phyloP scores from a whole-genome alignment of 2,797 vertebrate genomes.

The Naso thynnoides region DNA sequence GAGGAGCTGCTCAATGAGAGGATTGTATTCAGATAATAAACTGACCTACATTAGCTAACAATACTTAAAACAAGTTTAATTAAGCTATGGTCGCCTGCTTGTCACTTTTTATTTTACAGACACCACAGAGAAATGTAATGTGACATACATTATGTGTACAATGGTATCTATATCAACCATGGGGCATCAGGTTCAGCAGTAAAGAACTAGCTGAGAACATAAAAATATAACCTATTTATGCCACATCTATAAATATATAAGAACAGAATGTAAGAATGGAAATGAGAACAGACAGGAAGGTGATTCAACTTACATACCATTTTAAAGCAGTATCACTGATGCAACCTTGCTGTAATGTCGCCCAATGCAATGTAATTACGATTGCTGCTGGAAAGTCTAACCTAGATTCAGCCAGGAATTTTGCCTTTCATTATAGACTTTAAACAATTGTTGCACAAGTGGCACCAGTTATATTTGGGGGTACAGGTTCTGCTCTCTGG shows the following conservation, averaged over 20 bases:
- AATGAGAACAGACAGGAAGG: not conserved
- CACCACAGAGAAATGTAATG: not conserved
- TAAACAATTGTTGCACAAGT: constrained; percentile 33
- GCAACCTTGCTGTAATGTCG: constrained; percentile 64
- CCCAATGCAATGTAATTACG: constrained; percentile 24
- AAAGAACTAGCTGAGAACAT: not conserved
- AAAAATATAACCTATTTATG: not conserved
- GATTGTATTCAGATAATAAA: constrained; percentile 37
- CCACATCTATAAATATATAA: not conserved
- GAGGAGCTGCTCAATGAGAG: constrained; percentile 6
- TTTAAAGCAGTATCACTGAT: constrained; percentile 42
- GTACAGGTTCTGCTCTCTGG: constrained; percentile 27
- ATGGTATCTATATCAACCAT: not conserved
- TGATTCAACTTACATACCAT: constrained; percentile 13
- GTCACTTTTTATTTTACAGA: not conserved
- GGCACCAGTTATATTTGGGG: constrained; percentile 10
- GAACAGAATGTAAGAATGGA: constrained; percentile 7
- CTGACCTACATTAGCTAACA: constrained; percentile 48
- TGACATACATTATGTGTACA: not conserved
- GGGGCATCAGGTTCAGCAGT: not conserved
- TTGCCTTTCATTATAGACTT: constrained; percentile 36
- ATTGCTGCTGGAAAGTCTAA: constrained; percentile 42
- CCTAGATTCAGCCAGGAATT: constrained; percentile 49
- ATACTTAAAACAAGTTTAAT: constrained; percentile 22
- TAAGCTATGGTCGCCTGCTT: not conserved